Evolutionary conservation across 2,888 invertebrate genomes (phyloP), one percentile per base, ranked within the genome.

Genomic region (Anodontia alba): DNA sequence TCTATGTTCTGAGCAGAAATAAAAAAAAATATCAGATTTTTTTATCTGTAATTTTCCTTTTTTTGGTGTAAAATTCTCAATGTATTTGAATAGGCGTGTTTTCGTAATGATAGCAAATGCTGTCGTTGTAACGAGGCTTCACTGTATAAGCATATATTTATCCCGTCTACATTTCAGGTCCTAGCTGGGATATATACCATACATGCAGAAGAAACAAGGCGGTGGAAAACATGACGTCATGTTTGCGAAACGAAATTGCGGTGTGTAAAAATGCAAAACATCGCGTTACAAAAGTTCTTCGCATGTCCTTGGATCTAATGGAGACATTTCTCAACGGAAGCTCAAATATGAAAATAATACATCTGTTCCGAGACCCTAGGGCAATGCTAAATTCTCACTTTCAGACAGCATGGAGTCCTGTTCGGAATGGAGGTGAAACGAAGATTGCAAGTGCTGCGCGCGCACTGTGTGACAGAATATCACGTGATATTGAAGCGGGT

Each of bases 361-460:
- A 73, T n/a, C 38, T 73, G n/a, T 62, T 73, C 12, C 38, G 73
- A 46, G 73, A 73, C 31, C 73, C 73, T 2, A 73, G 73, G 31
- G 73, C 62, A 0, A 46, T 73, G 23, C 57, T 73, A 1, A 73
- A 66, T 43, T 66, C 62, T n/a, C 73, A 73, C 43, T 46, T 43
- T 42, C 62, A 62, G 8, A 73, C 73, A 20, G 7, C 23, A 8
- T 73, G 73, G 73, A 62, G 62, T 38, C 73, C 73, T 15, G 8
- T 73, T 7, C 23, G 66, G 29, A 3, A 17, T 1, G 33, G 62
- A 17, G 33, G 20, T 33, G 62, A 31, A 20, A 17, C 31, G 20
- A 31, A 62, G 17, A 31, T 62, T 1, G 33, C 23, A 62, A 62
- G 33, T 3, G 62, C 62, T 31, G 62, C 62, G 20, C 62, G 62